Percentiles rank a stretch among this genome's conserved stretches.
Evolutionary conservation across 1,140 invertebrate genomes (phyloP).

Genomic region (Philotrypesis tridentata): DNA sequence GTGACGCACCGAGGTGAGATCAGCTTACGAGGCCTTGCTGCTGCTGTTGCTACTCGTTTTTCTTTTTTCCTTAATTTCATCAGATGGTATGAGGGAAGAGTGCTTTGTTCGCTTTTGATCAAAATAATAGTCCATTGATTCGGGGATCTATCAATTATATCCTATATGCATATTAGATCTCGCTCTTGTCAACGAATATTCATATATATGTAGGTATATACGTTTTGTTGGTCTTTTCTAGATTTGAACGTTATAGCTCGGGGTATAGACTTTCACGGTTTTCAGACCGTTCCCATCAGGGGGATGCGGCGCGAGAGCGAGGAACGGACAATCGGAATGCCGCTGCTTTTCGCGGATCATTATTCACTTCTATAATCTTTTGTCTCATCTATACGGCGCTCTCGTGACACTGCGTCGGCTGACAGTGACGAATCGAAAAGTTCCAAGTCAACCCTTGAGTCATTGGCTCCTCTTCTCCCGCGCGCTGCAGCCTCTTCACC

Average conservation of each 20-base stretch:
- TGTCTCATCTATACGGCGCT: slow-evolving; percentile 62
- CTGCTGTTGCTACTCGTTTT: neutral
- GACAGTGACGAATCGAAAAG: slow-evolving; percentile 68
- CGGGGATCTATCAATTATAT: no score
- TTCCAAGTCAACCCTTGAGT: slow-evolving; percentile 64
- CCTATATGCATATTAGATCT: no score
- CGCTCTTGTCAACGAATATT: no score
- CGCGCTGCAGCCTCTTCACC: neutral
- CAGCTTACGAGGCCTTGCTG: slow-evolving; percentile 40
- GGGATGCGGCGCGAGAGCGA: slow-evolving; percentile 11
- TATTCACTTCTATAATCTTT: slow-evolving; percentile 66
- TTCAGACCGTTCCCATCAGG: slow-evolving; percentile 26
- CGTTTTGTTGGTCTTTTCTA: no score
- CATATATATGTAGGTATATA: no score
- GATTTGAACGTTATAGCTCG: no score
- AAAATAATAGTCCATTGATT: neutral
- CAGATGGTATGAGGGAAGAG: neutral
- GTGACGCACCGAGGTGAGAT: slow-evolving; percentile 48
- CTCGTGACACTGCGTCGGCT: slow-evolving; percentile 62
- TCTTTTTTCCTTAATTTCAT: slow-evolving; percentile 15
- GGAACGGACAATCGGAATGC: slow-evolving; percentile 54
- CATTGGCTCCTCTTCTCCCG: slow-evolving; percentile 51
- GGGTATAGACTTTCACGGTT: slow-evolving; percentile 26
- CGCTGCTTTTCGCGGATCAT: slow-evolving; percentile 66
- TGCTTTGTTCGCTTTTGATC: neutral